phyloP scores from a whole-genome alignment of 2,888 invertebrate genomes.

The Odontocerum albicorne region DNA sequence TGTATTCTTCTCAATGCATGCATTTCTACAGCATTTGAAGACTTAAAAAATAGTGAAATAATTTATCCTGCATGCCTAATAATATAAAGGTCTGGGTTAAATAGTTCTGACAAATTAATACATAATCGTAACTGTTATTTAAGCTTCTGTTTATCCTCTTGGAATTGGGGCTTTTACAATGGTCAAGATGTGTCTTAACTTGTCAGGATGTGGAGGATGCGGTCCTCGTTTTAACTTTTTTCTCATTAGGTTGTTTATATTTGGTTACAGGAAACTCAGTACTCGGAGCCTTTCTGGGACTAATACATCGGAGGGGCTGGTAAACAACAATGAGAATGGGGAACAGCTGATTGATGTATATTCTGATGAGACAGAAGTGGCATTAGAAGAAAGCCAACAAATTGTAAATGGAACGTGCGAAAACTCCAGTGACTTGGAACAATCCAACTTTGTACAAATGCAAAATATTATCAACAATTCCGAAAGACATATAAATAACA shows the following conservation, averaged over 20 bases:
- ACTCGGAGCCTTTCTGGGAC: slow-evolving; percentile 34
- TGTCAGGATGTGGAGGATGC: background rate
- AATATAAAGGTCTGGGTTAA: no score
- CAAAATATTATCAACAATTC: slow-evolving; percentile 26
- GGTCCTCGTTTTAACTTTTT: background rate
- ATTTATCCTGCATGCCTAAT: no score
- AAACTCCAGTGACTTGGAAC: background rate
- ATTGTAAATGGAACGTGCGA: slow-evolving; percentile 15
- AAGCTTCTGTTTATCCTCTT: no score
- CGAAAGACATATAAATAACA: slow-evolving; percentile 32
- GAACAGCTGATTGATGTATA: slow-evolving; percentile 31
- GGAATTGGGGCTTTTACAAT: no score
- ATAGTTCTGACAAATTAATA: no score
- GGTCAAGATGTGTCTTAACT: no score
- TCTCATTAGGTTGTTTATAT: background rate
- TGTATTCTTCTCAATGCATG: no score
- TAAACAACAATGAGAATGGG: slow-evolving; percentile 29
- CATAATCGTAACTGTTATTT: no score
- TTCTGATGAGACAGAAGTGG: slow-evolving; percentile 29
- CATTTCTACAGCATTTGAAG: no score
- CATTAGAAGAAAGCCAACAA: slow-evolving; percentile 27
- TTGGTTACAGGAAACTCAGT: slow-evolving; percentile 37
- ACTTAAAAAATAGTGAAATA: no score
- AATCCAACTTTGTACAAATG: slow-evolving; percentile 27
- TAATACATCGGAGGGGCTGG: slow-evolving; percentile 31